Conservation (phyloP, 2,888 invertebrate genomes). For the Luperina nickerlii region DNA sequence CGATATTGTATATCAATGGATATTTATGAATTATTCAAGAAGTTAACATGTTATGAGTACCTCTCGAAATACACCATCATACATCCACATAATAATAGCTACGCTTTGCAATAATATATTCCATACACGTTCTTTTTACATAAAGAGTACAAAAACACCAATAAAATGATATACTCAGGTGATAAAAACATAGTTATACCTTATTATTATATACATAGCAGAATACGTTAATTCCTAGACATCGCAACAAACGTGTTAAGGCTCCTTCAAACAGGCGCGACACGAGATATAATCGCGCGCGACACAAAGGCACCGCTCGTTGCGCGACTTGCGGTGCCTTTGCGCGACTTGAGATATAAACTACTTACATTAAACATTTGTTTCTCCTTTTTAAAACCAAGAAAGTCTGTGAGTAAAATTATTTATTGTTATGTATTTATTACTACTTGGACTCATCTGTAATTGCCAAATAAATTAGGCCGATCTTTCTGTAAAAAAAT, state of each 20-base stretch:
- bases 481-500: background rate
- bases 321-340: no score
- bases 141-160: slow-evolving; percentile 1
- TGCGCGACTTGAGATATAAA: no score
- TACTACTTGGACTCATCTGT: background rate
- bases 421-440: background rate
- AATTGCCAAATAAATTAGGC: no score
- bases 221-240: background rate
- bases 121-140: slow-evolving; percentile 1
- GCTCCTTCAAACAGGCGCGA: no score
- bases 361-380: no score
- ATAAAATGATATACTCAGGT: background rate
- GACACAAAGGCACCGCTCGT: no score
- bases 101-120: slow-evolving; percentile 7
- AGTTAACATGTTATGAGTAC: background rate
- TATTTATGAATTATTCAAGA: background rate
- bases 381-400: background rate
- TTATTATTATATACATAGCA: background rate
- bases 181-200: background rate
- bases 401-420: no score
- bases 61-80: background rate
- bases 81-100: background rate
- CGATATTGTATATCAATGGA: no score
- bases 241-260: no score
- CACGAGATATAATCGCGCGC: no score